Base-by-base conservation (phyloP, 1,140 invertebrate species). In the Anoplolepis gracilipes region DNA sequence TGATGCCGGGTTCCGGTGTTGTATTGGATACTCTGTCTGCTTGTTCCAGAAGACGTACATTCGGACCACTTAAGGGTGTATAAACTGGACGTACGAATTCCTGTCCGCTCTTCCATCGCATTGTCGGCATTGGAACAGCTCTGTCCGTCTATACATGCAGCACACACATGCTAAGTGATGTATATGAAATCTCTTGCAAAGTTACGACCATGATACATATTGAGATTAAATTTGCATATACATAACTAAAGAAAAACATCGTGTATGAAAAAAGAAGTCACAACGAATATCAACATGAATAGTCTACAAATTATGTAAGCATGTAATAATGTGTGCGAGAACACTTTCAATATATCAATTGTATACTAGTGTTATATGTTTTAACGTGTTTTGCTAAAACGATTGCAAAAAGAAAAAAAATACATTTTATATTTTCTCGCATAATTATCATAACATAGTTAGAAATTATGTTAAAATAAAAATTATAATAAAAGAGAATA, bases 141-240 rank as follows among this genome's bases (percentile, higher is more conserved):
- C 91, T 94, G 87, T 92, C 92, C 92, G 91, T 95, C 94, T 95
- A 49, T 49, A 94, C 94, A 95, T 95, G 94, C 94, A 94, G 92
- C 92, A 95, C 94, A 95, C 94, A 93, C 94, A 94, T 94, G 94
- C 93, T 94, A 93, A 93, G 91, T 94, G 92, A 94, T 92, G 92
- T 93, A 93, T 92, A 93, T 85, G 87, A 90, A 81, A 79, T 69
- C 64, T 88, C 85, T 85, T 87, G 88, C 86, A 87, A 88, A 87
- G 30, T 33, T 59, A 82, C 36, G 39, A 81, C 65, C 53, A 72
- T 53, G 49, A 72, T 16, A 33, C n/a, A 8, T 59, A 59, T 82
- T n/a, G 53, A 33, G 5, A 61, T 81, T 36, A 73, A 59, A 57
- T 81, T 81, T 57, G 36, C 46, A 59, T 13, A 16, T n/a, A n/a